phyloP scores from a whole-genome alignment of 2,888 invertebrate species.

The Nemurella pictetii region DNA sequence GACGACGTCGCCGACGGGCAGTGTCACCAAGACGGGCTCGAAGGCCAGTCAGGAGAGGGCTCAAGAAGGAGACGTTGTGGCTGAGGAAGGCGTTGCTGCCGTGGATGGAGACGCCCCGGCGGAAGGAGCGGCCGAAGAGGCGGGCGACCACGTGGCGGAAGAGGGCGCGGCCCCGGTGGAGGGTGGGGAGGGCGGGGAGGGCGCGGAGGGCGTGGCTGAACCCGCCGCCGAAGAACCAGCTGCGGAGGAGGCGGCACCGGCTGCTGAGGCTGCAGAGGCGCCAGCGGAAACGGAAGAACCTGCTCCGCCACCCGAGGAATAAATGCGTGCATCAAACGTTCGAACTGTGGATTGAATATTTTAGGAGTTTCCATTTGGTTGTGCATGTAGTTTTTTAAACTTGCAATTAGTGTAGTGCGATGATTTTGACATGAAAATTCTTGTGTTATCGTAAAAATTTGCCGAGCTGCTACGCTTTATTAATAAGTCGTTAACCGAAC shows the following conservation, averaged over 20 bases:
- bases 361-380: background rate
- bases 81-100: background rate
- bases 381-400: background rate
- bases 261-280: slow-evolving; percentile 31
- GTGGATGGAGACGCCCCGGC: background rate
- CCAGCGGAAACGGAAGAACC: slow-evolving; percentile 18
- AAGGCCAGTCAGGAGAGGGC: background rate
- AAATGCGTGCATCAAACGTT: slow-evolving; percentile 12
- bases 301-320: slow-evolving; percentile 33
- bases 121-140: slow-evolving; percentile 7
- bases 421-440: background rate
- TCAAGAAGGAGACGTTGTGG: background rate
- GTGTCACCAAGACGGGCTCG: background rate
- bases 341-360: too few species aligned
- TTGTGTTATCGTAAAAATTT: background rate
- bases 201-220: background rate
- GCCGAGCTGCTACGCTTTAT: too few species aligned
- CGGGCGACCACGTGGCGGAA: background rate
- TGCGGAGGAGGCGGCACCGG: background rate
- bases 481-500: too few species aligned
- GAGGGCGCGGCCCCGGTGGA: background rate
- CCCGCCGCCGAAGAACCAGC: slow-evolving; percentile 33
- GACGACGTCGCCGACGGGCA: background rate
- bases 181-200: background rate
- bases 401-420: background rate